A percentile compares a stretch with the other conserved stretches of the same genome.
Evolutionary conservation across 2,888 invertebrate genomes (phyloP).

Genomic region (Trissonchulus sp.): DNA sequence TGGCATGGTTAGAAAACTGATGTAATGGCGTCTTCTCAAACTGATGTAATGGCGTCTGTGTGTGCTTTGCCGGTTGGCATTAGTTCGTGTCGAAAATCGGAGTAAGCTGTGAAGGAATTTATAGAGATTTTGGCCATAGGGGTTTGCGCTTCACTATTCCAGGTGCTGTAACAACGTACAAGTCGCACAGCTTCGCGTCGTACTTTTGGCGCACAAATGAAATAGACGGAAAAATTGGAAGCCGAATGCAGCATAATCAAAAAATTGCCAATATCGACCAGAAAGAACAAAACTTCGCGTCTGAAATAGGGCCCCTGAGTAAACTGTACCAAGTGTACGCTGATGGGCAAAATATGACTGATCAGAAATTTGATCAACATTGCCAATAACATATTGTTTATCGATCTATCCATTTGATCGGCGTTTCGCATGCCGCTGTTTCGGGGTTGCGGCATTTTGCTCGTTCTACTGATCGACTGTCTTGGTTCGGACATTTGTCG

Average conservation of each 20-base stretch:
- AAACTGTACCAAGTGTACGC: neutral
- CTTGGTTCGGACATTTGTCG: neutral
- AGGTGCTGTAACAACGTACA: neutral
- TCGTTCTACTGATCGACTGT: neutral
- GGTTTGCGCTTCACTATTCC: too few species aligned
- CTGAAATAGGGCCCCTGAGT: neutral
- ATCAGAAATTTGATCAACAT: constrained; percentile 1
- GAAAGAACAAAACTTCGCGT: neutral
- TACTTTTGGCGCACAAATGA: neutral
- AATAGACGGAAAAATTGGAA: neutral
- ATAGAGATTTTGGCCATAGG: too few species aligned
- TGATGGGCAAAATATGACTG: neutral
- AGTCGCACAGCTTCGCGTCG: neutral
- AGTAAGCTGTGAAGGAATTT: too few species aligned
- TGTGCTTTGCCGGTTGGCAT: too few species aligned
- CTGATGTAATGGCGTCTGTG: too few species aligned
- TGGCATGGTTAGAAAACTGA: too few species aligned
- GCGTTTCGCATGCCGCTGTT: neutral
- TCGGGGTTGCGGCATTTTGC: neutral
- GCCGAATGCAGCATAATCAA: neutral
- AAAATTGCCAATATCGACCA: neutral
- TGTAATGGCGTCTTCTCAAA: too few species aligned
- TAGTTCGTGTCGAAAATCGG: too few species aligned
- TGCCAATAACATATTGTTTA: neutral
- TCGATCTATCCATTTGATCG: neutral